phyloP scores from a whole-genome alignment of 2,888 invertebrate species.

The Mythimna vitellina region DNA sequence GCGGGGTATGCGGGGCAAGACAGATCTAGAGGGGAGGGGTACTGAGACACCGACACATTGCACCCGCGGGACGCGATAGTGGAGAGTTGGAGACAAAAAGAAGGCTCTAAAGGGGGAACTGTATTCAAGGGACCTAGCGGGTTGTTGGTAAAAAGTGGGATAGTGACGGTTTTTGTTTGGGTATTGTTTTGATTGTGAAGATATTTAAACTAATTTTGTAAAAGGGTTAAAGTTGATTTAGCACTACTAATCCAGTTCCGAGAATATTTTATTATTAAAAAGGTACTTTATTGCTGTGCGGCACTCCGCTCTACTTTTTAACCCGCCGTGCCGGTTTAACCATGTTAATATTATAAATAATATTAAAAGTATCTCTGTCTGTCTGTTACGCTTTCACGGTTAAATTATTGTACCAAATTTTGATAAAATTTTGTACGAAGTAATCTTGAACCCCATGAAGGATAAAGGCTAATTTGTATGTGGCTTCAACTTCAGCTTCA shows the following conservation, averaged over 20 bases:
- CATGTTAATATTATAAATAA: too few relatives aligned
- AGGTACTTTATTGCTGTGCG: neutral
- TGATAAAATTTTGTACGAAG: too few relatives aligned
- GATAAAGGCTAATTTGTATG: too few relatives aligned
- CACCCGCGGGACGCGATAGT: conserved; percentile 83
- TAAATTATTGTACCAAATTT: too few relatives aligned
- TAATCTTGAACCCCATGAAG: too few relatives aligned
- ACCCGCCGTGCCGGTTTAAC: accelerated
- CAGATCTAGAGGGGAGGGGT: conserved; percentile 54
- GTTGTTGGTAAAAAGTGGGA: conserved; percentile 43
- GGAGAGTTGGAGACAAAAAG: conserved; percentile 76
- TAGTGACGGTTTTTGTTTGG: conserved; percentile 21
- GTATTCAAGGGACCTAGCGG: conserved; percentile 61
- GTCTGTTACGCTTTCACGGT: too few relatives aligned
- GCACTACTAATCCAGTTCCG: neutral
- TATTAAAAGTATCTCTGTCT: too few relatives aligned
- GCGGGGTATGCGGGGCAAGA: conserved; percentile 59
- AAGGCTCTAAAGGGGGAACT: conserved; percentile 79
- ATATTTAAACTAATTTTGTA: neutral
- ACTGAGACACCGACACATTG: conserved; percentile 84
- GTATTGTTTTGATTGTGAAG: conserved; percentile 17
- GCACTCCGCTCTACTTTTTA: too few relatives aligned
- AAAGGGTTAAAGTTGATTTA: neutral
- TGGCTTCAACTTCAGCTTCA: too few relatives aligned
- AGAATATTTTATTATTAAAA: neutral